Base-by-base conservation (phyloP, 2,888 invertebrate species). In the Carpatolechia fugitivella region DNA sequence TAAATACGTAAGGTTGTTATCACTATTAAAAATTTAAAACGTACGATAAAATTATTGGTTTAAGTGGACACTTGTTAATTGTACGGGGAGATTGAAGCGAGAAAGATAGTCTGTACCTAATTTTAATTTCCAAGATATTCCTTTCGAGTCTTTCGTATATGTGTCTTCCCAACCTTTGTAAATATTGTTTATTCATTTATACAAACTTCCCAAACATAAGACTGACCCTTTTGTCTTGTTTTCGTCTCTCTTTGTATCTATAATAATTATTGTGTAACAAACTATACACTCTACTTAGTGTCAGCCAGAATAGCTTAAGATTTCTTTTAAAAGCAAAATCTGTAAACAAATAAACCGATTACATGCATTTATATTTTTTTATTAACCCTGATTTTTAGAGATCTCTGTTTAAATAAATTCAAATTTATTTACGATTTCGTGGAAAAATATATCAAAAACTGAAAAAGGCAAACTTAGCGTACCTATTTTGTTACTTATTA, bases 191-290 rank as follows among this genome's bases (percentile, higher is more conserved):
- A 82, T 68, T 74, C 70, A 64, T 76, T 85, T 86, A 80, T 87
- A 88, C 85, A 85, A 82, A 82, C 85, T 89, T 89, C 88, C 90
- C 90, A 88, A 89, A 87, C 78, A 90, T 89, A 90, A 90, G 90
- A 90, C 90, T 90, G 90, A 90, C 82, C 90, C 89, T 86, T 89
- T 86, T 84, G 80, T 88, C 88, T 89, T 86, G 75, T 85, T 90
- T 85, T 87, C 77, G 72, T 85, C 83, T 79, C 80, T 86, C 80
- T 84, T 82, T 85, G 72, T 83, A 79, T 76, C 72, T 80, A 65
- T 70, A 65, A 64, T 57, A 58, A 66, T 58, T 73, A 70, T 78
- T 24, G 24, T 24, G 78, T 81, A 78, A 80, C 81, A 81, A 74
- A 79, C 80, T 86, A 75, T 82, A 82, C 75, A 79, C 72, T 74